Base-by-base conservation (phyloP, 2,113 vertebrate genomes). In the Anser brachyrhynchus region DNA sequence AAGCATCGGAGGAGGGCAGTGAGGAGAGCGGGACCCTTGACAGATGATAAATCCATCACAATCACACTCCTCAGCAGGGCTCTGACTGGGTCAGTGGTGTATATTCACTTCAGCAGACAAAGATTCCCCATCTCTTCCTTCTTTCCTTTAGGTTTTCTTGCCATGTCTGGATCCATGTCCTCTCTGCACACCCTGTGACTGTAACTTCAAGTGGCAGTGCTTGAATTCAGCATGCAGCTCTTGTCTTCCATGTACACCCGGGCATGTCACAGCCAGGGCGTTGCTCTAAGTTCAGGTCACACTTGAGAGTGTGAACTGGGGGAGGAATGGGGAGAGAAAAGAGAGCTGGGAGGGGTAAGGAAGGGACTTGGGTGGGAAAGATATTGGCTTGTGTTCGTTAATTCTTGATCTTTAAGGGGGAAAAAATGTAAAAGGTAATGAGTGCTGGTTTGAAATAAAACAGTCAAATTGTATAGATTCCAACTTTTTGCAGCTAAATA, bases 281-380 rank as follows among this genome's bases (percentile, higher is more conserved):
- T 23, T 62, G 64, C 58, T 41, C 54, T 19, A 10, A 58, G n/a
- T 37, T 58, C 65, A 22, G 59, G 87, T 43, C 44, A 55, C 52
- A 7, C 33, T 11, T 25, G 22, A 1, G 22, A 37, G 17, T 5
- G 29, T 37, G 52, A 52, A n/a, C 28, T 28, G 23, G 25, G 25
- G 11, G 13, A n/a, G 26, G 12, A 29, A 52, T 0, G 0, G 9
- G 15, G 28, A 59, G 18, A 16, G 43, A 4, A 23, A 5, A 74
- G 33, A 61, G 18, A 44, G 58, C 25, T 13, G 58, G 37, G 51
- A 39, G 17, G 1, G 2, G 19, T 6, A 11, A 65, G 43, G n/a
- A n/a, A n/a, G 31, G 39, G 29, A 11, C 25, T n/a, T 46, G 44
- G 39, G 31, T 11, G 51, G 35, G 11, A 57, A 29, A 35, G 37